A percentile compares a stretch with the other conserved stretches of the same genome.
Evolutionary conservation across 2,797 vertebrate genomes (phyloP).

Genomic region (Petrocephalus schoutedeni): DNA sequence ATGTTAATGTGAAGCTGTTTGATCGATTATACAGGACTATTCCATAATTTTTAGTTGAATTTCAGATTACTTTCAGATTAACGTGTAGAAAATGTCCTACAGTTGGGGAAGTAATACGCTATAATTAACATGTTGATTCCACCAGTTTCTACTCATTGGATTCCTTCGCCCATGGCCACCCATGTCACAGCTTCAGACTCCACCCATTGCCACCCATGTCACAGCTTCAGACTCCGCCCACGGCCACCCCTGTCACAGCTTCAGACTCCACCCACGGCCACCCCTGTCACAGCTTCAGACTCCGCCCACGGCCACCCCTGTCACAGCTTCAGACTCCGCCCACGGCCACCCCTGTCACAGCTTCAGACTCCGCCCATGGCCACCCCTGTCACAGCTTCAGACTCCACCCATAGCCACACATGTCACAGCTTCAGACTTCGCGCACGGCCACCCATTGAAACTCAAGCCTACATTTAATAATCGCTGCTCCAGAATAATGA

Average conservation of each 20-base stretch:
- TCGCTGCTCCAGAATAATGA: no score
- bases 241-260: not conserved
- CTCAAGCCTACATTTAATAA: no score
- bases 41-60: not conserved
- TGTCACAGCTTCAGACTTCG: no score
- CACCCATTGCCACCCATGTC: conserved; percentile 1
- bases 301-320: no score
- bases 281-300: not conserved
- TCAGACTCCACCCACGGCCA: no score
- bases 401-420: no score
- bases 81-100: not conserved
- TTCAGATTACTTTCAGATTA: not conserved
- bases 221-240: conserved; percentile 31
- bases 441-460: no score
- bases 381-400: no score
- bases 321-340: no score
- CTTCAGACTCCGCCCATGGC: no score
- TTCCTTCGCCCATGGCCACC: conserved; percentile 20
- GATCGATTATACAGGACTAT: not conserved
- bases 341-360: no score
- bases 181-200: conserved; percentile 35
- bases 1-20: not conserved
- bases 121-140: conserved; percentile 13
- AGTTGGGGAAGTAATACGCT: not conserved
- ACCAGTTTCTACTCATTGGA: conserved; percentile 21